phyloP scores from a whole-genome alignment of 1,140 invertebrate genomes.

The Asobara japonica region DNA sequence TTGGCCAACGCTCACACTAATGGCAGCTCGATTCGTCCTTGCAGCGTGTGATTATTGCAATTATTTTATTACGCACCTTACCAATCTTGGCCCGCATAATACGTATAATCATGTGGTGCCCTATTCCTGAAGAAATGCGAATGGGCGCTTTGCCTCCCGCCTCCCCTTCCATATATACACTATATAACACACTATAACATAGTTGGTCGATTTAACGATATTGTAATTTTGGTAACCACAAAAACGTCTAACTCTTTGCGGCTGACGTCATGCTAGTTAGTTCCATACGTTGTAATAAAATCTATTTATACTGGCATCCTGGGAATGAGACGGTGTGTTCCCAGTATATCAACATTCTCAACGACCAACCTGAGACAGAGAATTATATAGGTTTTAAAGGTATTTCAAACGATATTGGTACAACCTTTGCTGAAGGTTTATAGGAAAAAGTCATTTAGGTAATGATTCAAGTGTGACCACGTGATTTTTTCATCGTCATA shows the following conservation, averaged over 20 bases:
- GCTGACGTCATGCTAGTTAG: slow-evolving; percentile 44
- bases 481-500: no score
- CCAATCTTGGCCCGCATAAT: slow-evolving; percentile 56
- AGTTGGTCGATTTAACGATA: slow-evolving; percentile 51
- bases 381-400: no score
- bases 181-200: slow-evolving; percentile 40
- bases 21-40: slow-evolving; percentile 42
- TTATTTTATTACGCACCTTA: slow-evolving; percentile 60
- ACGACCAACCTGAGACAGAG: not conserved
- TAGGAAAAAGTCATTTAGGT: no score
- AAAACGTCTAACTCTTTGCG: slow-evolving; percentile 35
- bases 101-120: slow-evolving; percentile 55
- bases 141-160: slow-evolving; percentile 8
- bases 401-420: no score
- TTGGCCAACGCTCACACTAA: slow-evolving; percentile 37
- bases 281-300: slow-evolving; percentile 13
- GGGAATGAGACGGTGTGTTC: not conserved
- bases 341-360: not conserved
- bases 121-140: slow-evolving; percentile 45
- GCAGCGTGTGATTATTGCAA: slow-evolving; percentile 58
- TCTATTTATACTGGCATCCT: slow-evolving; percentile 33
- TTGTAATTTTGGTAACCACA: slow-evolving; percentile 58
- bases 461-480: no score
- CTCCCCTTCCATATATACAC: slow-evolving; percentile 32
- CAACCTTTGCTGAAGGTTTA: no score